A percentile compares a stretch with the other conserved stretches of the same genome.
Evolutionary conservation across 2,113 vertebrate genomes (phyloP).

Genomic region (Otolemur garnettii): DNA sequence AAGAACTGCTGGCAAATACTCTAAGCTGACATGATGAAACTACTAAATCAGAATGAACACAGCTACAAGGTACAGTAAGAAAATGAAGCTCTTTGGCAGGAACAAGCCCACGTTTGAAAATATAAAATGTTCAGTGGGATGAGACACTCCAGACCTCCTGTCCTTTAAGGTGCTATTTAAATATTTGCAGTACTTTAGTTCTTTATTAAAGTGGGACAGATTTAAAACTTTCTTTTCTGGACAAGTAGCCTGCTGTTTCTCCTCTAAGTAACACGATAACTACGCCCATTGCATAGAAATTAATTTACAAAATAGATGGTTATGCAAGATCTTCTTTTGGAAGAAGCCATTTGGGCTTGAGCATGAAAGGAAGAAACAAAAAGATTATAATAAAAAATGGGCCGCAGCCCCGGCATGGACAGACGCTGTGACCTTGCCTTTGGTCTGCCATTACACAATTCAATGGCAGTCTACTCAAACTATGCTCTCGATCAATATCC

Average conservation of each 20-base stretch:
- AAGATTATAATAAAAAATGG: constrained; percentile 88
- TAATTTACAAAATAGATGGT: constrained; percentile 80
- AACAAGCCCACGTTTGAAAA: constrained; percentile 47
- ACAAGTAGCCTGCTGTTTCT: constrained; percentile 56
- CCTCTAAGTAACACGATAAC: constrained; percentile 67
- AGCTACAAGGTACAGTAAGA: not conserved
- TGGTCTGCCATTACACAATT: constrained; percentile 97
- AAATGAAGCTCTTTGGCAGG: not conserved
- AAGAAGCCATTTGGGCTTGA: constrained; percentile 78
- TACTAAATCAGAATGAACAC: not conserved
- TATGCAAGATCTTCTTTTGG: constrained; percentile 75
- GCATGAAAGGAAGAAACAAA: constrained; percentile 79
- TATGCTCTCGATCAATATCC: constrained; percentile 99
- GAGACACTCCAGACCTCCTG: not conserved
- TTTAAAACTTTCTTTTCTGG: constrained; percentile 31
- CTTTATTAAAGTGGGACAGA: not conserved
- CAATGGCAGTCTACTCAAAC: constrained; percentile 97
- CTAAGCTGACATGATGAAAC: not conserved
- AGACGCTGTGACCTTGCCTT: constrained; percentile 94
- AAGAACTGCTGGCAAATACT: not conserved
- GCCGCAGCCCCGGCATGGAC: constrained; percentile 84
- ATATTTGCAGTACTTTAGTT: not conserved
- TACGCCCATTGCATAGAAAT: constrained; percentile 79
- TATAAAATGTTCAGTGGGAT: not conserved
- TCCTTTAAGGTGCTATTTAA: not conserved